These are phyloP conservation scores for Pituophis catenifer DNA, from an alignment of 2,113 vertebrate genomes.

Conservation along the genomic window DNA sequence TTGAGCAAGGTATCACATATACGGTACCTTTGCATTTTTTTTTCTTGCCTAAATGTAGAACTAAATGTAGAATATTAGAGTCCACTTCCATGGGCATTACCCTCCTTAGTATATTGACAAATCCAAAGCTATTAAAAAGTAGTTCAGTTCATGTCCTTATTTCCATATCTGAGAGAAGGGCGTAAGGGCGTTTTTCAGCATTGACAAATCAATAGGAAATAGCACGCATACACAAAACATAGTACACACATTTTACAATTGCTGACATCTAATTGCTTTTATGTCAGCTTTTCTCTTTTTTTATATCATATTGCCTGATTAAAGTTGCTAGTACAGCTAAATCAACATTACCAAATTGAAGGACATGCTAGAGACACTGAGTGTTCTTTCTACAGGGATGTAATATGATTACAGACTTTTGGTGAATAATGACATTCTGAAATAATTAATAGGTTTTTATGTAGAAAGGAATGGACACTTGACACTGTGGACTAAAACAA, in stretches of 20 bases:
- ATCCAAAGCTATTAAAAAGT: background rate
- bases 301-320: background rate
- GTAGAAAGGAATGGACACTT: background rate
- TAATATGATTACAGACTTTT: background rate
- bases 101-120: background rate
- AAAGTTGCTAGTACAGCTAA: background rate
- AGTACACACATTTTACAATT: background rate
- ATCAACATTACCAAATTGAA: background rate
- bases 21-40: too few relatives aligned
- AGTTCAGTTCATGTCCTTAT: background rate
- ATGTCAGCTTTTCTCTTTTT: background rate
- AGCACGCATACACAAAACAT: background rate
- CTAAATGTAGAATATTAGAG: background rate
- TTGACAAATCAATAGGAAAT: background rate
- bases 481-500: background rate
- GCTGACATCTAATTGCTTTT: background rate
- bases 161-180: background rate
- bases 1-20: too few relatives aligned
- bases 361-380: background rate
- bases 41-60: too few relatives aligned
- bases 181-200: background rate
- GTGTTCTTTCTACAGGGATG: background rate
- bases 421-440: background rate
- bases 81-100: background rate
- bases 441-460: slow-evolving; percentile 6